Percentiles rank a stretch among this genome's conserved stretches.
Conservation (phyloP, 2,888 invertebrate species). For the Coelinius sp. region DNA sequence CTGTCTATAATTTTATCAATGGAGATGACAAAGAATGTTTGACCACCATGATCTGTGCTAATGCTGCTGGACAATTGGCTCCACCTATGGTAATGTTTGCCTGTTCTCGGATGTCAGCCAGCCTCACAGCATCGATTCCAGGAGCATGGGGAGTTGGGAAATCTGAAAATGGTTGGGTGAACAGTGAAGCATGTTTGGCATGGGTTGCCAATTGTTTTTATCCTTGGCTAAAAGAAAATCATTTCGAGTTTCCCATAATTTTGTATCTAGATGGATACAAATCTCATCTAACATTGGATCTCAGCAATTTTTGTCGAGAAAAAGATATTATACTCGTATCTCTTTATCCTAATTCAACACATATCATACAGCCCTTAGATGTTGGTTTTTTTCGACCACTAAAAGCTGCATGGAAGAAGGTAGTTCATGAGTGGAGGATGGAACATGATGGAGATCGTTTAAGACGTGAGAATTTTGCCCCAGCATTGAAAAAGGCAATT, state of each 20-base stretch:
- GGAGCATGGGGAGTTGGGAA: constrained; percentile 9
- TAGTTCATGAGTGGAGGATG: background rate
- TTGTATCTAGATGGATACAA: background rate
- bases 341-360: background rate
- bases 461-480: background rate
- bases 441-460: background rate
- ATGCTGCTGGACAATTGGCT: constrained; percentile 10
- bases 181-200: constrained; percentile 5
- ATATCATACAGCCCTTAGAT: background rate
- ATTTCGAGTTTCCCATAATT: background rate
- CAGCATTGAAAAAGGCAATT: background rate
- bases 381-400: background rate
- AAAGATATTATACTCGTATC: background rate
- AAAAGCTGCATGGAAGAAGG: background rate
- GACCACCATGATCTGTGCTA: constrained; percentile 1
- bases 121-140: background rate
- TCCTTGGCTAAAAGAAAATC: background rate
- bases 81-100: constrained; percentile 19
- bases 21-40: constrained; percentile 30
- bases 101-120: background rate
- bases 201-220: constrained; percentile 15
- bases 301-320: background rate
- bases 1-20: constrained; percentile 45
- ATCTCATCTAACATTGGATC: background rate
- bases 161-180: constrained; percentile 27